These are phyloP conservation scores for Gnathonemus echidnorhynchus DNA, from an alignment of 2,113 vertebrate species.

Conservation along the genomic window DNA sequence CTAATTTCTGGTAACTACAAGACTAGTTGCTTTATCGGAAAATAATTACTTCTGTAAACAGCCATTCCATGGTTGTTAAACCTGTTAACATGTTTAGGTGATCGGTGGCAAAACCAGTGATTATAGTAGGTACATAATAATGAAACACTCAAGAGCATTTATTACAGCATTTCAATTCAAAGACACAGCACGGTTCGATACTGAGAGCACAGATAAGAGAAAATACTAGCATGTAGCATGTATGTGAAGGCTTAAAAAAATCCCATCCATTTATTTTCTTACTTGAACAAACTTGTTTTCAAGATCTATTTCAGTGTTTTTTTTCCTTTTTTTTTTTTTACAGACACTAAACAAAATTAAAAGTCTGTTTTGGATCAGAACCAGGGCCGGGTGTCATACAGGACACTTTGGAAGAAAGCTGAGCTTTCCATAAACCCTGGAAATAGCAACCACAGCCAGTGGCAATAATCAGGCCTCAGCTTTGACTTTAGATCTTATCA, in stretches of 20 bases:
- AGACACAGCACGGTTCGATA: not conserved
- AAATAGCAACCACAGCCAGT: not conserved
- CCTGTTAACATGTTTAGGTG: not conserved
- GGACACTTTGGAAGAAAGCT: not conserved
- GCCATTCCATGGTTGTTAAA: not conserved
- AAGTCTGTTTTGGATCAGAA: not conserved
- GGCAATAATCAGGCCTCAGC: not conserved
- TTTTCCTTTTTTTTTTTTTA: not conserved
- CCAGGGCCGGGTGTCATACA: not conserved
- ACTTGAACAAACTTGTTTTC: not conserved
- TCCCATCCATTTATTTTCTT: not conserved
- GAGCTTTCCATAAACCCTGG: not conserved
- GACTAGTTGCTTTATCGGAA: not conserved
- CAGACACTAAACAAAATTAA: not conserved
- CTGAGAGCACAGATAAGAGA: not conserved
- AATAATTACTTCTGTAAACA: not conserved
- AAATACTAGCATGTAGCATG: not conserved
- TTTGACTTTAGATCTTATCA: conserved; percentile 1
- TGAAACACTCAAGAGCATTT: not conserved
- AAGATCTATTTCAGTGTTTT: not conserved
- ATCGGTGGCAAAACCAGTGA: not conserved
- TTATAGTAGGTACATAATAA: not conserved
- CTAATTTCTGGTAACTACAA: not conserved
- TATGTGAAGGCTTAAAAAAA: not conserved
- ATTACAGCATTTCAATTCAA: not conserved